Evolutionary conservation across 2,888 invertebrate genomes (phyloP).

Genomic region (Macropis europaea): DNA sequence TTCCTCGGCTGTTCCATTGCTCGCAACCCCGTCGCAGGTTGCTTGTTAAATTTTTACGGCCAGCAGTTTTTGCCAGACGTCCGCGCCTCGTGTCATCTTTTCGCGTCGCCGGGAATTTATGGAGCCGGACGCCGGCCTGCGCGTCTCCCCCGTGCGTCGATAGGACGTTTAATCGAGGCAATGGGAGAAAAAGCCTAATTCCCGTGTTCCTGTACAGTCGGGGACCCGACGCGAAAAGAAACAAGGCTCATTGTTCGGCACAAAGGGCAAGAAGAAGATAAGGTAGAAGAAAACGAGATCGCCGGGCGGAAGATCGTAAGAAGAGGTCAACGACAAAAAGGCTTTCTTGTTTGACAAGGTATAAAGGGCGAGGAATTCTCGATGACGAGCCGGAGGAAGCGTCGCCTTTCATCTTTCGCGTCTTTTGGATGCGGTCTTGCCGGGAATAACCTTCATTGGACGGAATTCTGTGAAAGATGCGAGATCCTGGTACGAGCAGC

Average conservation of each 20-base stretch:
- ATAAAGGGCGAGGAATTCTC: conserved; percentile 38
- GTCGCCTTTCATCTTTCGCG: conserved; percentile 48
- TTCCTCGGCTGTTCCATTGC: conserved; percentile 17
- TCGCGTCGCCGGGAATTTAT: conserved; percentile 41
- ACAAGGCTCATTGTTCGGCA: background rate
- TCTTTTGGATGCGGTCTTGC: conserved; percentile 27
- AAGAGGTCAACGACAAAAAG: conserved; percentile 30
- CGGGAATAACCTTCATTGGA: conserved; percentile 51
- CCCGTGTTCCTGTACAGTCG: no score
- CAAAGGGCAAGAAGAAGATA: background rate
- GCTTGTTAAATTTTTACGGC: conserved; percentile 73
- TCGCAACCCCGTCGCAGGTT: conserved; percentile 8
- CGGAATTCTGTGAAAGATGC: conserved; percentile 39
- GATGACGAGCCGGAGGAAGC: conserved; percentile 44
- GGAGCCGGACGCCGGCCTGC: background rate
- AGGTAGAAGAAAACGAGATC: background rate
- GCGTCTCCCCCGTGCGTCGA: background rate
- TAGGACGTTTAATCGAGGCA: conserved; percentile 12
- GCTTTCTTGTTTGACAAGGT: conserved; percentile 33
- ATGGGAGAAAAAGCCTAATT: background rate
- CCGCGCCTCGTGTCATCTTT: conserved; percentile 25
- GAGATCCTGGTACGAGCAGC: no score
- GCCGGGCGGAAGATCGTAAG: background rate
- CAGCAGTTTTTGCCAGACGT: conserved; percentile 48
- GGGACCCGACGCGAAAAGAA: background rate